These are phyloP conservation scores for Nasua narica DNA, from an alignment of 2,797 vertebrate genomes.

Conservation along the genomic window DNA sequence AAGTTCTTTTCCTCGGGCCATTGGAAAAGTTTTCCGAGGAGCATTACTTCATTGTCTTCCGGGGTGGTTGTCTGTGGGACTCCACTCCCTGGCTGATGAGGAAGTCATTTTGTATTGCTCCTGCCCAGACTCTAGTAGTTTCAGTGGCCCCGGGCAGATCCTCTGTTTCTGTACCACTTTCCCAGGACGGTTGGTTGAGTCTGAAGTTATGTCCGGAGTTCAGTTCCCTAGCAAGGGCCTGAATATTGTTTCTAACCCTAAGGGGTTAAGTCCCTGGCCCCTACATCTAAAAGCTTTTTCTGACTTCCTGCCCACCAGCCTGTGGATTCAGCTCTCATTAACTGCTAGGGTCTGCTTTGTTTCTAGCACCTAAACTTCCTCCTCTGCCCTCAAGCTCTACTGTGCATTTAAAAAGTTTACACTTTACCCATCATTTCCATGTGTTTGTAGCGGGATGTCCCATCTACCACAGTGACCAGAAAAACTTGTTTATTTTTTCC, in stretches of 20 bases:
- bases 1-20: not conserved
- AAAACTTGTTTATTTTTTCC: not conserved
- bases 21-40: not conserved
- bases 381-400: not conserved
- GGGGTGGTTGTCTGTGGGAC: not conserved
- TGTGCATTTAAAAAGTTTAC: not conserved
- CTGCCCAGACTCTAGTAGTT: not conserved
- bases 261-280: not conserved
- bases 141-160: not conserved
- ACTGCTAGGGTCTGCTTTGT: not conserved
- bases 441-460: not conserved
- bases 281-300: not conserved
- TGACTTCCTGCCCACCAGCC: too few species aligned
- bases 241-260: not conserved
- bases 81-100: not conserved
- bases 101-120: not conserved
- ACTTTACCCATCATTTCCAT: not conserved
- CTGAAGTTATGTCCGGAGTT: not conserved
- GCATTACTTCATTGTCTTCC: not conserved
- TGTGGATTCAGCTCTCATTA: not conserved
- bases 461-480: not conserved
- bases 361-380: not conserved
- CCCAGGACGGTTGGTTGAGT: not conserved
- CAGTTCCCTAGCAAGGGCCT: not conserved
- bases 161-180: not conserved